Evolutionary conservation across 1,140 invertebrate species (phyloP), one percentile per base, ranked within the genome.

Genomic region (Mylabris phalerata): DNA sequence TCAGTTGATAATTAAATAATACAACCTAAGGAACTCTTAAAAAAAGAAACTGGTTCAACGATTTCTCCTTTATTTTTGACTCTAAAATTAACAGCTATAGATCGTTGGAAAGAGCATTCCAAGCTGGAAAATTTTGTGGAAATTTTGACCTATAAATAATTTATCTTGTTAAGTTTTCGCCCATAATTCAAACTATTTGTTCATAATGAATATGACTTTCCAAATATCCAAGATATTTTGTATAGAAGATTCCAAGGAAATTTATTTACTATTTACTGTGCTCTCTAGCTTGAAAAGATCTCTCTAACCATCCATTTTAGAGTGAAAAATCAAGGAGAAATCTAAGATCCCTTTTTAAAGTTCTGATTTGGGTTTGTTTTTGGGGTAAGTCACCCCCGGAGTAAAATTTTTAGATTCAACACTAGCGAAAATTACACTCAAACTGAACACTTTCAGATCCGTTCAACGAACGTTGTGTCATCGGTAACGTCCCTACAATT

Each of bases 401-500:
- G 11, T 42, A 42, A 11, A 42, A 42, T 40, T 40, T 40, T 6
- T 40, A 2, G 1, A 40, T 40, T 40, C 19, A 19, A 19, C 19
- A 1, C 1, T 40, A 40, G 10, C 39, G 39, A 6, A 40, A 7
- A 7, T 40, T 7, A 40, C 39, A 40, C 13, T 13, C 10, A 40
- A 6, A 40, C 2, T 7, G 10, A 40, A 40, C 10, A 10, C 9
- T 42, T 50, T 43, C 26, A 50, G 56, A 5, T 58, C 11, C 48
- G 41, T 43, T 43, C 32, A 7, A 49, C 47, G 27, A 27, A 26
- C 9, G 55, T 57, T n/a, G 26, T 26, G 26, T 24, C 45, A n/a
- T 65, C 77, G 9, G 82, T 89, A 1, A 87, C 86, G 0, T 88
- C 87, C 0, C 72, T 87, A 55, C 74, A 83, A 48, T 57, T 84